These are phyloP conservation scores for Danio tinwini DNA, from an alignment of 2,797 vertebrate species.

Conservation along the genomic window DNA sequence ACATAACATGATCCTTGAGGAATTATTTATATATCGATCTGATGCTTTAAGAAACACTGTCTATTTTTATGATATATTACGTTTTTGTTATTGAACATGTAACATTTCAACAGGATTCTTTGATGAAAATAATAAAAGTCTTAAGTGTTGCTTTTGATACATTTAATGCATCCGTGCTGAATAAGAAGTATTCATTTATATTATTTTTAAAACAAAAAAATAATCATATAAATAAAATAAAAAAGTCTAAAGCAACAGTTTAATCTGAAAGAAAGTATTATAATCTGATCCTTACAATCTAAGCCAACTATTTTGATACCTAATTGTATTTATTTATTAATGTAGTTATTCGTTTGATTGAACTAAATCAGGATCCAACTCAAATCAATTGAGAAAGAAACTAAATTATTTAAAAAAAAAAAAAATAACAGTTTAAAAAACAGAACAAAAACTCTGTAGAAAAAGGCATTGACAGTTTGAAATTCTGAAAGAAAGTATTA, in stretches of 20 bases:
- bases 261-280: no score
- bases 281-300: no score
- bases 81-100: background rate
- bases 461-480: no score
- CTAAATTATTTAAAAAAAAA: constrained; percentile 27
- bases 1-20: background rate
- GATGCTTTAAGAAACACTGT: background rate
- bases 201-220: no score
- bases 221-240: no score
- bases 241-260: no score
- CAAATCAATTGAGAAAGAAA: constrained; percentile 36
- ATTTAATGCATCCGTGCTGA: background rate
- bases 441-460: constrained; percentile 1
- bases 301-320: no score
- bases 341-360: background rate
- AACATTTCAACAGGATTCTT: background rate
- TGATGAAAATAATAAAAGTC: background rate
- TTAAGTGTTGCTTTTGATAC: background rate
- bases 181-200: background rate
- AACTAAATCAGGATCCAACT: constrained; percentile 14
- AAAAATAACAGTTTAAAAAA: background rate
- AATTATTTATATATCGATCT: background rate
- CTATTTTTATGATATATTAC: background rate
- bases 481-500: no score
- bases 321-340: background rate